These are phyloP conservation scores for Oreotrochilus melanogaster DNA, from an alignment of 2,113 vertebrate genomes.

Conservation along the genomic window DNA sequence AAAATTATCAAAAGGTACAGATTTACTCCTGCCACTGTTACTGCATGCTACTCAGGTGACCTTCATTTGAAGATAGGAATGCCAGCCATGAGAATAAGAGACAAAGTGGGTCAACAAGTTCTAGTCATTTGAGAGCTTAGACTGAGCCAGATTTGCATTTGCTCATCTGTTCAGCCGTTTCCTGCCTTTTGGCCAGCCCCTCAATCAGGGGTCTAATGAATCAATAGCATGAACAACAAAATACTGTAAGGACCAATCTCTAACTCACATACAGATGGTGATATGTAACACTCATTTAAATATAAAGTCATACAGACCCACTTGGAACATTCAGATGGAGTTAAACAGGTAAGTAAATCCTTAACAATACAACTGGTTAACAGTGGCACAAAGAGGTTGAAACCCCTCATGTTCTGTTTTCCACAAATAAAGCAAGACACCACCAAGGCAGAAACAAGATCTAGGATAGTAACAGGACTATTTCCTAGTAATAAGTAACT, in stretches of 20 bases:
- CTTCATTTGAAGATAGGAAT: neutral
- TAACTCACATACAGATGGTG: neutral
- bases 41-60: neutral
- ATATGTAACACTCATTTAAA: neutral
- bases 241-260: neutral
- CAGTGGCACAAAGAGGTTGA: neutral
- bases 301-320: neutral
- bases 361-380: neutral
- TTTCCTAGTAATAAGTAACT: neutral
- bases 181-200: neutral
- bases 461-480: neutral
- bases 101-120: neutral
- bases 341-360: neutral
- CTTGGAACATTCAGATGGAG: neutral
- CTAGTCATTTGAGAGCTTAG: neutral
- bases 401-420: neutral
- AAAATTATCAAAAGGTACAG: neutral
- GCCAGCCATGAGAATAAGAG: neutral
- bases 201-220: neutral
- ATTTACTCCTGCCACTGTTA: neutral
- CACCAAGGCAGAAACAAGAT: neutral
- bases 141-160: neutral
- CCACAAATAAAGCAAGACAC: neutral
- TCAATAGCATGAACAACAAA: neutral
- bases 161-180: neutral